Evolutionary conservation across 2,797 vertebrate species (phyloP), one percentile per base, ranked within the genome.

Genomic region (Hippoglossus hippoglossus): DNA sequence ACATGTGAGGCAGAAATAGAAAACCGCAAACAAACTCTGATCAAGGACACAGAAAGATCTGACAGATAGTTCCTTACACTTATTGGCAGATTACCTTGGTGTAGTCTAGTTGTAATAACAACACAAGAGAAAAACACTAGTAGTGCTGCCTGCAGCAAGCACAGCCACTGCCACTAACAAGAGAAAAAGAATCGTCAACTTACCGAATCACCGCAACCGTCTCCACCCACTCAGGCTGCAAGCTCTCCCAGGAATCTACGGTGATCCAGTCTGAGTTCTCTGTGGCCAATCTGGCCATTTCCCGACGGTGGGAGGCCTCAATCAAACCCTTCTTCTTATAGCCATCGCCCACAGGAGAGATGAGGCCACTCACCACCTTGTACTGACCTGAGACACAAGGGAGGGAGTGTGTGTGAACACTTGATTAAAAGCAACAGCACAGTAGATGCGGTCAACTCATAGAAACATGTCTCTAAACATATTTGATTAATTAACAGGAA

Each of bases 271-370:
- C 90, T 0, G 95, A 97, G 80, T 21, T 90, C 86, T 95, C 90
- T 3, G 95, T 93, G 16, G 98, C 97, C 47, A 97, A 82, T 52
- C 91, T 90, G 24, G 95, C 96, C 98, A 99, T 99, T 64, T 95
- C 80, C 59, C 98, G 70, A 4, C 98, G 96, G 83, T 99, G 96
- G 54, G 34, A 47, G 0, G 96, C 95, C 47, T 96, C 95, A 74
- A 99, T 95, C 88, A 99, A 93, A 28, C 98, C 97, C 72, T 96
- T 97, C 95, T 99, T 99, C 93, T 96, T 95, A 57, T 99, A 99
- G 0, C 89, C 94, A 67, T 99, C 97, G 0, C 97, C 92, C 24
- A 99, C 98, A 0, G 98, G 97, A 24, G 98, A 99, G 73, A 99
- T 95, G 13, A 99, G 95, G 69, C 98, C 98, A 92, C 94, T 97